A percentile compares a stretch with the other conserved stretches of the same genome.
phyloP scores from a whole-genome alignment of 1,140 invertebrate genomes.

The Meloidogyne chitwoodi region DNA sequence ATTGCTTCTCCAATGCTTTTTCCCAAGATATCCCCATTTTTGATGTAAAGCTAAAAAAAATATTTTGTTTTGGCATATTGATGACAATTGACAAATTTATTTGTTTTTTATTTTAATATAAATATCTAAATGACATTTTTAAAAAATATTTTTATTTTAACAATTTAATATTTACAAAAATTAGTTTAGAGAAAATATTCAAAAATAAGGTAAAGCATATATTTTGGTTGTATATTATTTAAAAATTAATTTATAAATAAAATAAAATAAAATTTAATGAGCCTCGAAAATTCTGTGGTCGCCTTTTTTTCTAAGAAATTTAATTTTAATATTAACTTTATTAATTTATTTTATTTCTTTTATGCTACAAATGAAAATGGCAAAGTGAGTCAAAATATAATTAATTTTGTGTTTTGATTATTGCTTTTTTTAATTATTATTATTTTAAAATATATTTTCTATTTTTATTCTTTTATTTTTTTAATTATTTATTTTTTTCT shows the following conservation, averaged over 20 bases:
- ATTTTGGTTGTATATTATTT: too few relatives aligned
- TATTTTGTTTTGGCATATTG: not conserved
- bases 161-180: too few relatives aligned
- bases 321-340: not conserved
- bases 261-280: not conserved
- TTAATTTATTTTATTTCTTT: not conserved
- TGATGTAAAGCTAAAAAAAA: too few relatives aligned
- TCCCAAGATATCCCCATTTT: not conserved
- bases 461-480: too few relatives aligned
- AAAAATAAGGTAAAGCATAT: too few relatives aligned
- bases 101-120: not conserved
- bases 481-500: too few relatives aligned
- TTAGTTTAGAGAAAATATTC: too few relatives aligned
- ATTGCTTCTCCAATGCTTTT: not conserved
- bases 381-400: not conserved
- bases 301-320: not conserved
- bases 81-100: not conserved
- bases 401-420: too few relatives aligned
- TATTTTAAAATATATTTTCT: too few relatives aligned
- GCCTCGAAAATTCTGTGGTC: not conserved
- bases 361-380: not conserved
- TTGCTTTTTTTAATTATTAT: too few relatives aligned
- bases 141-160: too few relatives aligned
- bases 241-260: too few relatives aligned
- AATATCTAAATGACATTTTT: not conserved